These are phyloP conservation scores for Oscheius onirici DNA, from an alignment of 2,888 invertebrate species.

Conservation along the genomic window DNA sequence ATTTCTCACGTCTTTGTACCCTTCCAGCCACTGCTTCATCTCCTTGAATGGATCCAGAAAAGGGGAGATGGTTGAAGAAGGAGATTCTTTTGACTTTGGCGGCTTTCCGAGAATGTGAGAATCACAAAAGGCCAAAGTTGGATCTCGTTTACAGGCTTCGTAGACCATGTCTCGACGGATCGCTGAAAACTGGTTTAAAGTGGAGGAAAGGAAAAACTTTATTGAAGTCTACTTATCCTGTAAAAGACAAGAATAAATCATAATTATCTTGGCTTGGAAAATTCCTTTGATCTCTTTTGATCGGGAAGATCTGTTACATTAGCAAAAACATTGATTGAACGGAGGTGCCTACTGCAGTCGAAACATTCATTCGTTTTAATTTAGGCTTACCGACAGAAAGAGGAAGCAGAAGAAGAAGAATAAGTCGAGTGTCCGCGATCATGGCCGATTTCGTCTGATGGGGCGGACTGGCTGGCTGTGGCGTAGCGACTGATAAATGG, in stretches of 20 bases:
- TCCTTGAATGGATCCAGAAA: not conserved
- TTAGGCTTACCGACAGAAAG: not conserved
- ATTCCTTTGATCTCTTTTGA: too few relatives aligned
- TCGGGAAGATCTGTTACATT: too few relatives aligned
- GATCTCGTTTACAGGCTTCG: conserved; percentile 18
- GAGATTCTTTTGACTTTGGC: too few relatives aligned
- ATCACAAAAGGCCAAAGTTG: conserved; percentile 25
- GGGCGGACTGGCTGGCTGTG: not conserved
- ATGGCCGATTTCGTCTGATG: not conserved
- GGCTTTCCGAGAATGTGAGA: conserved; percentile 16
- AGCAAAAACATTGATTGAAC: too few relatives aligned
- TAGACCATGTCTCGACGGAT: conserved; percentile 17
- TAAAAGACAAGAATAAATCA: too few relatives aligned
- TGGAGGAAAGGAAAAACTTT: not conserved
- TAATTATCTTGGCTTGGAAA: too few relatives aligned
- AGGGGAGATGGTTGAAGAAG: not conserved
- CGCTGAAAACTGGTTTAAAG: conserved; percentile 7
- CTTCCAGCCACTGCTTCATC: conserved; percentile 16
- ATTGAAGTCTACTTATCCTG: too few relatives aligned
- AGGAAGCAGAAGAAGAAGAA: not conserved
- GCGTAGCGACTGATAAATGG: conserved; percentile 8
- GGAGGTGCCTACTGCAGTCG: too few relatives aligned
- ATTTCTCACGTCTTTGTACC: conserved; percentile 19
- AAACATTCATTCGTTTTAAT: too few relatives aligned
- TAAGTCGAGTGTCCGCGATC: not conserved